Percentiles rank a stretch among this genome's conserved stretches.
Evolutionary conservation across 2,113 vertebrate species (phyloP).

Genomic region (Phyllostomus hastatus): DNA sequence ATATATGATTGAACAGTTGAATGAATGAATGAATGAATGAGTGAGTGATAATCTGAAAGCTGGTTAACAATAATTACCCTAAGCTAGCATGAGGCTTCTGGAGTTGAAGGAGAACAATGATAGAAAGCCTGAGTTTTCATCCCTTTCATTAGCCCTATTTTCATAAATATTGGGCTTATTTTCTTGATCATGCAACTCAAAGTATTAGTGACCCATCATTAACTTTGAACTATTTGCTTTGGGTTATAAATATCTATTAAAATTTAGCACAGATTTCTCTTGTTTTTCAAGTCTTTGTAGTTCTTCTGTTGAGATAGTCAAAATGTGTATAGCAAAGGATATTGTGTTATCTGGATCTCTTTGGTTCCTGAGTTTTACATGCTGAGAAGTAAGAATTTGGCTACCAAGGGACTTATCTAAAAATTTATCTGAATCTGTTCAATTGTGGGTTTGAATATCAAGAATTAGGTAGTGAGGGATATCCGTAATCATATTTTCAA

Average conservation of each 20-base stretch:
- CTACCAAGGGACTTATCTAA: background rate
- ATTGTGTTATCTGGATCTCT: background rate
- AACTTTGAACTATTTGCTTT: constrained; percentile 51
- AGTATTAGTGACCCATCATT: background rate
- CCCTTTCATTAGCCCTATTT: background rate
- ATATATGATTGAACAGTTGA: background rate
- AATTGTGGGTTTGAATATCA: background rate
- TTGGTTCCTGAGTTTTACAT: constrained; percentile 12
- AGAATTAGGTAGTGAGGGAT: background rate
- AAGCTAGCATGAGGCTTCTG: background rate
- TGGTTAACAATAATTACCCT: background rate
- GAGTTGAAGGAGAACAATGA: background rate
- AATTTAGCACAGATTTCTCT: constrained; percentile 34
- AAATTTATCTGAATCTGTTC: constrained; percentile 13
- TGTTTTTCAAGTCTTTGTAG: background rate
- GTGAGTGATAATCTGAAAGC: background rate
- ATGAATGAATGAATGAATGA: background rate
- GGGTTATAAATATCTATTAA: constrained; percentile 53
- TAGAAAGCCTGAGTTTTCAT: background rate
- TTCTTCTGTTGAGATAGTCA: constrained; percentile 22
- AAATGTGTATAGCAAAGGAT: background rate
- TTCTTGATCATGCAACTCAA: background rate
- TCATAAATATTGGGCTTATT: background rate
- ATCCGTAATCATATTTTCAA: background rate
- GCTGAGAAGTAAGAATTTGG: constrained; percentile 24